These are phyloP conservation scores for Cloeon dipterum DNA, from an alignment of 2,888 invertebrate species.

Conservation along the genomic window DNA sequence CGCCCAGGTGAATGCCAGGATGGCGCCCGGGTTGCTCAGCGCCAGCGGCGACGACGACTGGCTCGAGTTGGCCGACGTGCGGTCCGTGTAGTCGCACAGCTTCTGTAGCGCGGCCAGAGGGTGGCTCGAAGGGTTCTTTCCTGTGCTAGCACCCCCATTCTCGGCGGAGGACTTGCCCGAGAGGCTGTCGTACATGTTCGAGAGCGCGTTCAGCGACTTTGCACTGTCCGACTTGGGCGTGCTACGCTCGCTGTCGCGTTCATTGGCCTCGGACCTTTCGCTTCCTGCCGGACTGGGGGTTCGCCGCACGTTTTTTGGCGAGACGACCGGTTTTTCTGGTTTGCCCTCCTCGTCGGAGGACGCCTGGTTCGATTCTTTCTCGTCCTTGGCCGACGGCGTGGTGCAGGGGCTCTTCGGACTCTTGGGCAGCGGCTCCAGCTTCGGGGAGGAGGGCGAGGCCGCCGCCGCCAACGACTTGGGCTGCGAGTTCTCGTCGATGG, in stretches of 20 bases:
- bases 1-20: constrained; percentile 82
- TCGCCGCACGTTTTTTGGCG: neutral
- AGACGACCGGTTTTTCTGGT: neutral
- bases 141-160: constrained; percentile 16
- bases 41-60: constrained; percentile 15
- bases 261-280: constrained; percentile 18
- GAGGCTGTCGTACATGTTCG: constrained; percentile 75
- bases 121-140: constrained; percentile 43
- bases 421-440: neutral
- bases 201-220: constrained; percentile 30
- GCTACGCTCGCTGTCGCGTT: neutral
- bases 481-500: neutral
- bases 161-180: constrained; percentile 27
- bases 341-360: constrained; percentile 20
- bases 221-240: neutral
- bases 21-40: constrained; percentile 52
- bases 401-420: too few species aligned
- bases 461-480: constrained; percentile 1
- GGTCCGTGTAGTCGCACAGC: constrained; percentile 81
- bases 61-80: constrained; percentile 9
- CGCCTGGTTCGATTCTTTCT: constrained; percentile 4
- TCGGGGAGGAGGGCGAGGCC: neutral
- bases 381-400: neutral
- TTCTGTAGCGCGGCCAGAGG: constrained; percentile 88
- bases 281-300: constrained; percentile 30